Percentiles rank a stretch among this genome's conserved stretches.
Conservation (phyloP, 2,113 vertebrate species). For the Nesogale talazaci region DNA sequence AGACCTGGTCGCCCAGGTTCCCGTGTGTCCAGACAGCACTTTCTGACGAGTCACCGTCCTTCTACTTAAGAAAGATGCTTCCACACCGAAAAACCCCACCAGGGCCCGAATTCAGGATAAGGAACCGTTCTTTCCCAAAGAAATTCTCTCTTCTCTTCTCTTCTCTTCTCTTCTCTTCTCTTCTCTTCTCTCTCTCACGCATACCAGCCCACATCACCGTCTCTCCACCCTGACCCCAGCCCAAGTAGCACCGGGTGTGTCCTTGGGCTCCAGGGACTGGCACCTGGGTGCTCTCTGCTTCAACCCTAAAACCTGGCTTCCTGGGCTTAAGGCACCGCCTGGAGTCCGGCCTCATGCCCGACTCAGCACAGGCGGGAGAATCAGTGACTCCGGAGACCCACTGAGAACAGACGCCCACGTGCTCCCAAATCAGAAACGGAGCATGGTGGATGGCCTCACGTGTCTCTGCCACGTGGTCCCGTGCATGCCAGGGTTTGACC, state of each 20-base stretch:
- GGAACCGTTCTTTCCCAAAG: constrained; percentile 21
- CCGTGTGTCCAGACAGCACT: constrained; percentile 63
- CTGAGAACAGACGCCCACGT: background rate
- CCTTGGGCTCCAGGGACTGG: background rate
- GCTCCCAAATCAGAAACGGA: constrained; percentile 47
- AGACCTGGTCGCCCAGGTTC: constrained; percentile 51
- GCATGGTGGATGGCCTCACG: background rate
- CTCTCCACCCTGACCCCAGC: background rate
- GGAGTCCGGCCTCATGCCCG: background rate
- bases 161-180: no score
- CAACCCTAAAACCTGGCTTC: background rate
- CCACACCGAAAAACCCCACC: no score
- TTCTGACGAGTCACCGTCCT: constrained; percentile 55
- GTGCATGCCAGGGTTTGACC: constrained; percentile 49
- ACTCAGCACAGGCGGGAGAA: background rate
- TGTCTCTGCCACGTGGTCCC: constrained; percentile 8
- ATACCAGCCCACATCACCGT: background rate
- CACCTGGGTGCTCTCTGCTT: background rate
- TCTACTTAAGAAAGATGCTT: constrained; percentile 60
- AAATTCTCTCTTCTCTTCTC: no score
- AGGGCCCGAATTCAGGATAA: constrained; percentile 49
- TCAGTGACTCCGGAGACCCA: background rate
- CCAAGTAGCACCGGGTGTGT: background rate
- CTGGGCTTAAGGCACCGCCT: background rate
- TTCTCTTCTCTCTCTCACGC: background rate